Base-by-base conservation (phyloP, 2,888 invertebrate species). In the Gisinianus flammeolus region DNA sequence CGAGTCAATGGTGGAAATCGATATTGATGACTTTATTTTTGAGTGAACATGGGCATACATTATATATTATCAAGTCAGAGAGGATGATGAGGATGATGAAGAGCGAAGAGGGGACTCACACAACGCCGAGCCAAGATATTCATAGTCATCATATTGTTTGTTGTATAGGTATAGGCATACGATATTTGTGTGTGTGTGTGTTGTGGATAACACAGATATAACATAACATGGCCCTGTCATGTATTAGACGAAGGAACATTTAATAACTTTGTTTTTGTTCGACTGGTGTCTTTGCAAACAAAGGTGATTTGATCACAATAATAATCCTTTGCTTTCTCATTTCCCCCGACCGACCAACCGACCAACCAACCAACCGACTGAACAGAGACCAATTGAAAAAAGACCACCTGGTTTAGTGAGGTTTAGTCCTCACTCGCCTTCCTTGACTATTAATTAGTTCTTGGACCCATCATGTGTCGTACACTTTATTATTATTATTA, bases 221-320 rank as follows among this genome's bases (percentile, higher is more conserved):
- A 44, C 44, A 44, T 44, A 44, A 44, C 44, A 44, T 44, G 19
- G 12, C 19, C 44, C 2, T 6, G 44, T 44, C 19, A 19, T 16
- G 44, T 6, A 44, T 44, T 44, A 19, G 67, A 67, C 35, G 44
- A 68, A 58, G 30, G 35, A 73, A 68, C 68, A 78, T 72, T 80
- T 80, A 78, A 78, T 80, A 78, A 80, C 70, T 80, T 78, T 76
- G 78, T 80, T 80, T 68, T 75, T 78, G 71, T 80, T 76, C 76
- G 66, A 73, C 67, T 78, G 56, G 70, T 78, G 76, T 68, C 72
- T 64, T 66, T 67, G 76, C 75, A 66, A 74, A 76, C 76, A 76
- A 80, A 78, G 77, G 78, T 54, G 73, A 73, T 72, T 56, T 73
- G 69, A 77, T 74, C 77, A 79, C 74, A 77, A 74, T 77, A 68